Evolutionary conservation across 2,113 vertebrate genomes (phyloP), one percentile per base, ranked within the genome.

Genomic region (Oreotrochilus melanogaster): DNA sequence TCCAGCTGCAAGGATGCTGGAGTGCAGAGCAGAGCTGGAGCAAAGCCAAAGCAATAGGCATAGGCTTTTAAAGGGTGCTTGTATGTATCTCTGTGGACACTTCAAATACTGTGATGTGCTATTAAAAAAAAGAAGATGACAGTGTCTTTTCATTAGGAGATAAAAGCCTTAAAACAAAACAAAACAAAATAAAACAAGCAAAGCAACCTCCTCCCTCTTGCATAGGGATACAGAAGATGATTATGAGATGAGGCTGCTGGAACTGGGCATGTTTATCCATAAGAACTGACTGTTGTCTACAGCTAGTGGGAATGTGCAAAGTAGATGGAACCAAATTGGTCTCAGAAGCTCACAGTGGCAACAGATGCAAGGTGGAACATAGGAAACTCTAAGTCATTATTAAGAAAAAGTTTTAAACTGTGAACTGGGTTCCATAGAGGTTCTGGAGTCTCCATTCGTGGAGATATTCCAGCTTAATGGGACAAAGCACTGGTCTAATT

Each of bases 341-440:
- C 47, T 80, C 0, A 0, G 61, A 75, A 71, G 43, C 3, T 4
- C 2, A 2, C 0, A 1, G 13, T 56, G 28, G n/a, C 48, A 89
- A 60, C 16, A 54, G 37, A 37, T 1, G 0, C 50, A 57, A 78
- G 14, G 6, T 7, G 10, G 57, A 64, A 21, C 45, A 22, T 39
- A 22, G 53, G 67, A 86, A 88, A 79, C 69, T 73, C 83, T 18
- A 53, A 24, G 35, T 39, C 2, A 1, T 8, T 19, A 47, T 50
- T 66, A 58, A 24, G 37, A 54, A 69, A 73, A 61, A 4, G 4
- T 31, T 88, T 83, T 50, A 25, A 37, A 11, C 25, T 25, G 3
- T 58, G 42, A 84, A 42, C 17, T 47, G 33, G 13, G 3, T 65
- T 33, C 31, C 48, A 57, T 30, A 65, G 39, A 85, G n/a, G 11